These are phyloP conservation scores for Cephus cinctus DNA, from an alignment of 1,140 invertebrate species.

Conservation along the genomic window DNA sequence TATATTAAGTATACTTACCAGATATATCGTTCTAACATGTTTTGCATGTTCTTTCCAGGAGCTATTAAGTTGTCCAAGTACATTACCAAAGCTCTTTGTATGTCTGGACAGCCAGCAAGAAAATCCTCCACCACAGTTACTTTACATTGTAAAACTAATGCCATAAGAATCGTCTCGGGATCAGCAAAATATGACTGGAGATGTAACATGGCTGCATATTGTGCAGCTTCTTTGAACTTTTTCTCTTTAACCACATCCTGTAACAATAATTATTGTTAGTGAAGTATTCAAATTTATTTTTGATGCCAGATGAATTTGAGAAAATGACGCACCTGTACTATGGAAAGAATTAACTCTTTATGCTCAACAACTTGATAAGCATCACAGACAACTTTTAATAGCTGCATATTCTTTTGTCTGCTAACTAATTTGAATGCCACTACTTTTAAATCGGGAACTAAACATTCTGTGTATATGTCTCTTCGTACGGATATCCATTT, in stretches of 20 bases:
- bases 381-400: constrained; percentile 57
- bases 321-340: constrained; percentile 43
- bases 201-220: constrained; percentile 62
- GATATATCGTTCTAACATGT: constrained; percentile 46
- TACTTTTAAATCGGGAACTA: constrained; percentile 59
- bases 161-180: constrained; percentile 67
- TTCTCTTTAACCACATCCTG: constrained; percentile 56
- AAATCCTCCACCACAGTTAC: constrained; percentile 67
- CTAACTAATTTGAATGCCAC: constrained; percentile 62
- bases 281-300: background rate
- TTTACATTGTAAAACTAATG: constrained; percentile 74
- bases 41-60: constrained; percentile 43
- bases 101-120: constrained; percentile 58
- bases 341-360: constrained; percentile 56
- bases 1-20: constrained; percentile 38
- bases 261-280: constrained; percentile 11
- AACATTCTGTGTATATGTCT: constrained; percentile 39
- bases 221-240: constrained; percentile 67
- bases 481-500: constrained; percentile 49
- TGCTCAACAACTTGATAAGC: constrained; percentile 58
- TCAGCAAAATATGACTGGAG: constrained; percentile 63
- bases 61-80: constrained; percentile 64
- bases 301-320: constrained; percentile 1
- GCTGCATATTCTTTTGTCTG: constrained; percentile 55
- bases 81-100: constrained; percentile 60